Percentiles rank a stretch among this genome's conserved stretches.
phyloP scores from a whole-genome alignment of 2,888 invertebrate species.

The Callyntrura sp. region DNA sequence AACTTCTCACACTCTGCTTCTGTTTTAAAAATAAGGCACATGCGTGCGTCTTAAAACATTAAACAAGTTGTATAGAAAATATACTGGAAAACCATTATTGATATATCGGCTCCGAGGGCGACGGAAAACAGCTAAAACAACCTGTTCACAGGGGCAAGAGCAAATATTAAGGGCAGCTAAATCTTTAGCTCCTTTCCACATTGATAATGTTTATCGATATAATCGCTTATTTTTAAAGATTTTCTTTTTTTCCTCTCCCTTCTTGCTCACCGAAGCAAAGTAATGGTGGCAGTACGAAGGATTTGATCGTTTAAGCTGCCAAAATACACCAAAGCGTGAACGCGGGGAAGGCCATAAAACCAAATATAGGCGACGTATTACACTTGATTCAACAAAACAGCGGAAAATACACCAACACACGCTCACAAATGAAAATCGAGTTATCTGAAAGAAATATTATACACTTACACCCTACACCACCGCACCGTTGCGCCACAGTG shows the following conservation, averaged over 20 bases:
- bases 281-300: not conserved
- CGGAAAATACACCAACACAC: not conserved
- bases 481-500: too few relatives aligned
- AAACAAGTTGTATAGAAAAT: not conserved
- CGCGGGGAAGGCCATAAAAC: constrained; percentile 48
- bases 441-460: constrained; percentile 9
- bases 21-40: not conserved
- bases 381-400: not conserved
- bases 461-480: not conserved
- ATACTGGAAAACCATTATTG: not conserved
- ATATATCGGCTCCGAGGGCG: not conserved
- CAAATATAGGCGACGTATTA: not conserved
- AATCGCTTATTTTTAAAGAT: constrained; percentile 50
- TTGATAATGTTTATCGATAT: constrained; percentile 39
- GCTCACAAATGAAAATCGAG: not conserved
- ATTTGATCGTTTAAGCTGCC: constrained; percentile 37
- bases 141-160: constrained; percentile 8
- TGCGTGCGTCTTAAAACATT: not conserved
- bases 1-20: constrained; percentile 6
- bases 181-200: not conserved
- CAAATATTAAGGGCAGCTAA: not conserved
- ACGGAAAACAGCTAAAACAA: constrained; percentile 27
- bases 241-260: constrained; percentile 41
- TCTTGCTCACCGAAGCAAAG: not conserved
- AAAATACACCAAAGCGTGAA: not conserved